A percentile compares a stretch with the other conserved stretches of the same genome.
Conservation (phyloP, 2,113 vertebrate genomes). For the Saimiri boliviensis region DNA sequence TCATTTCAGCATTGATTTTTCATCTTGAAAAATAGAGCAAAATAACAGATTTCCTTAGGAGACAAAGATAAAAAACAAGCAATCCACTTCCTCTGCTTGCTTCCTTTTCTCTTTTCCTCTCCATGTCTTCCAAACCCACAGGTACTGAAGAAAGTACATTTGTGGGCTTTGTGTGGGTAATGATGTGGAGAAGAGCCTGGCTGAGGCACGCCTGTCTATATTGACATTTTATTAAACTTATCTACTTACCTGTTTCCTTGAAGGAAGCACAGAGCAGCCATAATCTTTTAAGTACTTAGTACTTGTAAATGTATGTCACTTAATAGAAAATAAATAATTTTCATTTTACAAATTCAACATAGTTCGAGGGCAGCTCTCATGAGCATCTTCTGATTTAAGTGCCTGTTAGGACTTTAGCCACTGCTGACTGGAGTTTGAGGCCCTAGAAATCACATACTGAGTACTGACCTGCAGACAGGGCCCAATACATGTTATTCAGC, state of each 20-base stretch:
- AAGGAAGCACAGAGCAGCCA: background rate
- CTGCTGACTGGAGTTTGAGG: background rate
- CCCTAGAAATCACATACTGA: background rate
- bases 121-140: fast-evolving
- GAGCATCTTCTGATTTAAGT: background rate
- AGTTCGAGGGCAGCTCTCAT: background rate
- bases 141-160: too few species aligned
- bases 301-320: background rate
- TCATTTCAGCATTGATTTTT: background rate
- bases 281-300: background rate
- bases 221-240: too few species aligned
- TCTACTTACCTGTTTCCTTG: background rate
- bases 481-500: too few species aligned
- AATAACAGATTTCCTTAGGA: background rate
- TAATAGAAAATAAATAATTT: background rate
- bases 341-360: background rate
- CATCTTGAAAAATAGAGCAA: background rate
- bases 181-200: background rate
- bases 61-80: background rate
- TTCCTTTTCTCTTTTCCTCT: fast-evolving
- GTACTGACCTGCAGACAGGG: background rate
- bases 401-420: too few species aligned
- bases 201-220: background rate
- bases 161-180: background rate
- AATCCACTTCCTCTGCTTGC: background rate